Base-by-base conservation (phyloP, 2,113 vertebrate genomes). In the Crypturellus undulatus region DNA sequence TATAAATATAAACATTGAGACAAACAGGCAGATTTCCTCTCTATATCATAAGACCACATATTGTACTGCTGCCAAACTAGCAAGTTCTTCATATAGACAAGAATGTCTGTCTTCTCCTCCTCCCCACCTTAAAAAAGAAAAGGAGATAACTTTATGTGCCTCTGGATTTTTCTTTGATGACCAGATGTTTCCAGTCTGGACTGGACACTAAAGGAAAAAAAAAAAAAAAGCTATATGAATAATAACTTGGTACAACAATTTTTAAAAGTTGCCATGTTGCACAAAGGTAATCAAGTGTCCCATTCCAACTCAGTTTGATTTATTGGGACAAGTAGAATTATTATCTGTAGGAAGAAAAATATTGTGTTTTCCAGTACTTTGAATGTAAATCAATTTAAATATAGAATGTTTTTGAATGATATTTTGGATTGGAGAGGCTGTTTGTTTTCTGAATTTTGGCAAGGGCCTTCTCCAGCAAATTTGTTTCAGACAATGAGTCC, bases 1-100 rank as follows among this genome's bases (percentile, higher is more conserved):
- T 86, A 95, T 96, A 97, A 96, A 97, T 96, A 97, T 79, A 96
- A 96, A 63, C 69, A 96, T 68, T 84, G 91, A 97, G 92, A 97
- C 85, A 96, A 97, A 92, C 42, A 97, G 68, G 75, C 81, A 92
- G 59, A 96, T 93, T 97, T 96, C 73, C 32, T 89, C 88, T 87
- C 38, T 96, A 42, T 96, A 85, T 96, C 91, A 93, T 70, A 73
- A 40, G 22, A 79, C 65, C 64, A 54, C 40, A 58, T 34, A 77
- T 88, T 93, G 93, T 92, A 71, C 71, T 62, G 38, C 42, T 96
- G 76, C 52, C 86, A 95, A 87, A 62, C 24, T 72, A 80, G 25
- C 18, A 80, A 51, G 47, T 32, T 92, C 91, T 92, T 43, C 58
- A 60, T 79, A 43, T 58, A 67, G 32, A 91, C 69, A 21, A 79